Evolutionary conservation across 2,888 invertebrate species (phyloP), one percentile per base, ranked within the genome.

Genomic region (Pristionchus mayeri): DNA sequence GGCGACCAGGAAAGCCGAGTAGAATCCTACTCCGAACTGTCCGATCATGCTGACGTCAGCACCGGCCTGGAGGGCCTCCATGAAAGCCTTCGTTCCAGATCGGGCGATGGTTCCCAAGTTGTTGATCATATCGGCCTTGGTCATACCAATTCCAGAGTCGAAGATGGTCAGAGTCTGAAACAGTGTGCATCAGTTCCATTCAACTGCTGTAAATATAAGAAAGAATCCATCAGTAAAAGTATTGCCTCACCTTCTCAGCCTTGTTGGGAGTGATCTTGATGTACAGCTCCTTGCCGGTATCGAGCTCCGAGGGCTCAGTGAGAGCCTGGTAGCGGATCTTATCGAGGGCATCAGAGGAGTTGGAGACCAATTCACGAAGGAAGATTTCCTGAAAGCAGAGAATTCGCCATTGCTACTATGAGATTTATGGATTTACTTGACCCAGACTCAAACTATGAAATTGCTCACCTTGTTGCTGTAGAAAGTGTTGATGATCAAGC

Each of bases 21-120:
- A 99, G 95, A 99, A 99, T 94, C 98, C 98, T 89, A 99, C 99
- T 95, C 98, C 98, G 94, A 99, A 99, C 94, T 99, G 98, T 94
- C 99, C 99, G 94, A 99, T 99, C 98, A 99, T 99, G 91, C 97
- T 97, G 92, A 99, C 99, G 93, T 99, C 99, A 85, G 98, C 98
- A 88, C 98, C 98, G 88, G 98, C 98, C 93, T 94, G 92, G 84
- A 99, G 95, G 84, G 99, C 99, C 94, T 99, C 99, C 99, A 99
- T 99, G 94, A 99, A 99, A 6, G 98, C 98, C 94, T 98, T 99
- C 21, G 99, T 99, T 90, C 99, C 98, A 84, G 98, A 99, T 94
- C 98, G 98, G 82, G 99, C 99, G 93, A 99, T 99, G 88, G 98
- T 99, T 94, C 98, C 98, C 94, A 98, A 94, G 94, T 98, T 98